Base-by-base conservation (phyloP, 2,113 vertebrate species). In the Mustela nigripes region DNA sequence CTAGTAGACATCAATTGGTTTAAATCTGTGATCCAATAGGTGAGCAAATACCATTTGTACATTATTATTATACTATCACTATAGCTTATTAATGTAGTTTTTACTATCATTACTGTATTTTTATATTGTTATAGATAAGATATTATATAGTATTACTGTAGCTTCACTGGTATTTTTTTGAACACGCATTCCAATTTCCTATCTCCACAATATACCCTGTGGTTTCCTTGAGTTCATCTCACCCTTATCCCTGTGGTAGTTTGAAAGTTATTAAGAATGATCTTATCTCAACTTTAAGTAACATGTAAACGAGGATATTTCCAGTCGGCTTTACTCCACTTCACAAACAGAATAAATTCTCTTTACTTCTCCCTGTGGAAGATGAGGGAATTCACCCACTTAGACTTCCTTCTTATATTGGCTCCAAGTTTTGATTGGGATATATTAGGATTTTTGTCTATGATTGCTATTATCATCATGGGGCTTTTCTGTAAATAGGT, bases 321-420 rank as follows among this genome's bases (percentile, higher is more conserved):
- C 22, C 56, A 48, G 45, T 81, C n/a, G 48, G 56, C 8, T n/a
- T 92, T 33, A 33, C 60, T 71, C 21, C 58, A 36, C 65, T 62
- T 63, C n/a, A 21, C 73, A 73, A 92, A 42, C 63, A 92, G 73
- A 82, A 93, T 31, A 74, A 83, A 88, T 83, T 89, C 78, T 48
- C 56, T 42, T 88, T 74, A 88, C 22, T 65, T 96, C 67, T 79
- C 7, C 15, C 48, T 48, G 1, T 48, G 48, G 31, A 58, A 58
- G 31, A 22, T 18, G 10, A 69, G 6, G 24, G 33, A 26, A 80
- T 91, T 71, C 14, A 71, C 39, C 22, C 26, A n/a, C 14, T 26
- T 83, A n/a, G 36, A 80, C 18, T 79, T 50, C 12, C 62, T 86
- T 80, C 81, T 83, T 45, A 73, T 73, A 28, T 26, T 4, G 69